These are phyloP conservation scores for Diarsia brunnea DNA, from an alignment of 2,888 invertebrate genomes.

Conservation along the genomic window DNA sequence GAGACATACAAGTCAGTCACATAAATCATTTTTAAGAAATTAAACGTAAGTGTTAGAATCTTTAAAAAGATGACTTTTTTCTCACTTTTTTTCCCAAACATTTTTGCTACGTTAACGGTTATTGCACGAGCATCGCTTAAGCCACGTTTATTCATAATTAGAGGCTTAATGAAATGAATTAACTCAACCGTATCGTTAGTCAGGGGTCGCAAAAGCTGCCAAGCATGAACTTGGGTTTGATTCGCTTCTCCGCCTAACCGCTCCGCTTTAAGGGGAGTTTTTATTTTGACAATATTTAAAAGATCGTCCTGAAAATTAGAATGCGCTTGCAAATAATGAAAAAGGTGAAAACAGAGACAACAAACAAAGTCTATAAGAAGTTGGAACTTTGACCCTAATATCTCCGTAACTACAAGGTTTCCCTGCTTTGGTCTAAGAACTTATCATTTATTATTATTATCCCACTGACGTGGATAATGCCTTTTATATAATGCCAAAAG, in stretches of 20 bases:
- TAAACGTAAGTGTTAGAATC: neutral
- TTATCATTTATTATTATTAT: too few species aligned
- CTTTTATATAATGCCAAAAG: too few species aligned
- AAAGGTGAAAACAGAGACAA: neutral
- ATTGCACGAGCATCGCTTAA: conserved; percentile 41
- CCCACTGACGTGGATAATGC: too few species aligned
- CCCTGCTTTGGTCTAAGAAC: too few species aligned
- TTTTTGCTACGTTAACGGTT: conserved; percentile 29
- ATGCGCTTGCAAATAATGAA: neutral
- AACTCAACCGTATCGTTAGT: conserved; percentile 43
- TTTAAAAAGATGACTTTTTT: neutral
- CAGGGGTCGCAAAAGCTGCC: conserved; percentile 25
- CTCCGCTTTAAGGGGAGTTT: neutral
- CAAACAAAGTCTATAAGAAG: too few species aligned
- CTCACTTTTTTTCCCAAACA: neutral
- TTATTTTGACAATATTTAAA: conserved; percentile 2
- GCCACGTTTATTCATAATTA: conserved; percentile 45
- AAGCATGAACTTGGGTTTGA: conserved; percentile 17
- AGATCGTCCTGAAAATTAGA: neutral
- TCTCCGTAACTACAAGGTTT: too few species aligned
- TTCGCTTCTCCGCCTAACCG: neutral
- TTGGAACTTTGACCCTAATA: too few species aligned
- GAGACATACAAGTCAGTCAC: neutral
- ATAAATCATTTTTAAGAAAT: neutral
- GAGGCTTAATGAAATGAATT: conserved; percentile 41